Conservation (phyloP, 1,140 invertebrate species). For the Theocolax elegans region DNA sequence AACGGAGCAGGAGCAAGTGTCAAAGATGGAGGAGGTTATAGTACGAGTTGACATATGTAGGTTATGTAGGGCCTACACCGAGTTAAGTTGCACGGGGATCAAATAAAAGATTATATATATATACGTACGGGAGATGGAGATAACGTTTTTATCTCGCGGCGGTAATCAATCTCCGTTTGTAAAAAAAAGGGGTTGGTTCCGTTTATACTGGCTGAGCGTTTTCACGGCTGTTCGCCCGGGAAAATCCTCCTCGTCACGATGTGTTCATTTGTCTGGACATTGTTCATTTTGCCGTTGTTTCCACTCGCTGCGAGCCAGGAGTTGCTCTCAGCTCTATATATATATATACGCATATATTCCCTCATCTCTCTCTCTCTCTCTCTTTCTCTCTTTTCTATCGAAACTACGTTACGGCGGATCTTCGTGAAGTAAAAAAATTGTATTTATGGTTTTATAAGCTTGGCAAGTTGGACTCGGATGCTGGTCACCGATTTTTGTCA, state of each 20-base stretch:
- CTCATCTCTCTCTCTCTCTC: too few species aligned
- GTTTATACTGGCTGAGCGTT: conserved; percentile 47
- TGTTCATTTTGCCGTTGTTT: background rate
- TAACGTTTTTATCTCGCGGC: conserved; percentile 64
- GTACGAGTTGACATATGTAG: too few species aligned
- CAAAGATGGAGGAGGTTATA: conserved; percentile 4
- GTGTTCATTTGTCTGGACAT: conserved; percentile 63
- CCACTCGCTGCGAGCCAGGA: too few species aligned
- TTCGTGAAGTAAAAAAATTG: background rate
- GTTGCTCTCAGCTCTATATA: too few species aligned
- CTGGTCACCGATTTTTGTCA: too few species aligned
- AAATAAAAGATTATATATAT: conserved; percentile 67
- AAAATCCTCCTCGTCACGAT: conserved; percentile 65
- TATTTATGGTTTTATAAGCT: background rate
- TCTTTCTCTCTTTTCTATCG: background rate
- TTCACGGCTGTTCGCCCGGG: conserved; percentile 62
- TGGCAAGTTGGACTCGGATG: too few species aligned
- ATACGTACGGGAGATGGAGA: conserved; percentile 63
- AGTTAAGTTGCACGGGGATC: conserved; percentile 54
- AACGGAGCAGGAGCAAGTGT: conserved; percentile 39
- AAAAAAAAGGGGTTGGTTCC: conserved; percentile 57
- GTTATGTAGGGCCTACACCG: too few species aligned
- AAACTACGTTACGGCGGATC: background rate
- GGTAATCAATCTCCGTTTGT: conserved; percentile 59
- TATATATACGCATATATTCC: too few species aligned